Evolutionary conservation across 1,140 invertebrate genomes (phyloP), one percentile per base, ranked within the genome.

Genomic region (Helicoverpa zea): DNA sequence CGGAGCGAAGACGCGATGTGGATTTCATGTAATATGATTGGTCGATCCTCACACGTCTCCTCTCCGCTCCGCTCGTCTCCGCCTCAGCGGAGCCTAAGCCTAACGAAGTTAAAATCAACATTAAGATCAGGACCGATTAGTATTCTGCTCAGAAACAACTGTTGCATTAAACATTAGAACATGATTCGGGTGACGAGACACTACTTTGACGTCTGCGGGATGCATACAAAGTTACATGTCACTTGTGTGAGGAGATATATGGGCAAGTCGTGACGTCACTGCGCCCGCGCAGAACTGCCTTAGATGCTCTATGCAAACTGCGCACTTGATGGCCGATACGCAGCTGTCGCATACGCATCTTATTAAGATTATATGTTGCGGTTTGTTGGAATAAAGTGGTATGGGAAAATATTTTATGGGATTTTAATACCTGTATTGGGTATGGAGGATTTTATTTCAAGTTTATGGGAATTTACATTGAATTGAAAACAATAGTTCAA

Each of bases 121-220:
- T 59, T 12, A 43, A 68, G 63, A 72, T 61, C 63, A 63, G 23
- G 52, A 14, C 73, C 51, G 73, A 85, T 90, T 89, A 74, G 83
- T 89, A 89, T 89, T 89, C 88, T 59, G 52, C 82, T 56, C 80
- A 80, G 35, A 9, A 43, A 23, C 82, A 85, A 83, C 81, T 73
- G 63, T 81, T 92, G 88, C 89, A 94, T 93, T 87, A 91, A 90
- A 88, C 87, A 93, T 91, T 79, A 68, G 49, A 76, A 87, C 86
- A 87, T 87, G 83, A 86, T 87, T 82, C 86, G 82, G 86, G 89
- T 86, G 89, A 87, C 82, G 84, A 86, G 89, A 89, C 91, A 92
- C 92, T 91, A 91, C 87, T 90, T 89, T 86, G 76, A 86, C 83
- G 88, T 87, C 82, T 86, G 87, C 83, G 81, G 80, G 66, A 70